Conservation (phyloP, 1,140 invertebrate species). For the Drosophila dunni region DNA sequence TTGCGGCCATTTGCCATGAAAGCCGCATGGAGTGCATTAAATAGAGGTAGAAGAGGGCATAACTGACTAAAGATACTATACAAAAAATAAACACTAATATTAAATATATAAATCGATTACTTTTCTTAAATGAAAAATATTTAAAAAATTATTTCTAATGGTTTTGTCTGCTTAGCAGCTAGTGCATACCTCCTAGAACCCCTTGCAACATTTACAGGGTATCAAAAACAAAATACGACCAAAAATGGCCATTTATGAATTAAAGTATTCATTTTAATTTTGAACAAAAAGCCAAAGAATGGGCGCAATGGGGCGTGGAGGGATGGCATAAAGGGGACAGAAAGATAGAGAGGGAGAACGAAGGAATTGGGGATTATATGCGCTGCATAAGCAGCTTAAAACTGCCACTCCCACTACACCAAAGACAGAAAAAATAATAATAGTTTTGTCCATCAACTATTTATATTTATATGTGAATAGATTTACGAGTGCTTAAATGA, state of each 20-base stretch:
- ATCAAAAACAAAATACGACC: neutral
- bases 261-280: conserved; percentile 28
- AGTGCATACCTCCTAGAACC: neutral
- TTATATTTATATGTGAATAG: conserved; percentile 15
- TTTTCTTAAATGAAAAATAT: neutral
- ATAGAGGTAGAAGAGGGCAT: neutral
- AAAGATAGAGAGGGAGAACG: neutral
- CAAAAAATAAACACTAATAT: neutral
- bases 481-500: conserved; percentile 20
- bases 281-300: neutral
- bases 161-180: neutral
- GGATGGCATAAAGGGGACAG: neutral
- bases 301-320: neutral
- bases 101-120: neutral
- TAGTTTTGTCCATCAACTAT: conserved; percentile 33
- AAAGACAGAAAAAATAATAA: conserved; percentile 2
- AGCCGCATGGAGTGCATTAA: conserved; percentile 52
- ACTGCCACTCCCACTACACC: neutral
- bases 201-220: conserved; percentile 12
- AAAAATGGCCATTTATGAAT: conserved; percentile 37
- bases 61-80: conserved; percentile 15
- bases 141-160: neutral
- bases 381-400: conserved; percentile 48
- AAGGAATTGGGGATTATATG: neutral
- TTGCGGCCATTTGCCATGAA: conserved; percentile 19